Conservation (phyloP, 2,888 invertebrate species). For the Ormia ochracea region DNA sequence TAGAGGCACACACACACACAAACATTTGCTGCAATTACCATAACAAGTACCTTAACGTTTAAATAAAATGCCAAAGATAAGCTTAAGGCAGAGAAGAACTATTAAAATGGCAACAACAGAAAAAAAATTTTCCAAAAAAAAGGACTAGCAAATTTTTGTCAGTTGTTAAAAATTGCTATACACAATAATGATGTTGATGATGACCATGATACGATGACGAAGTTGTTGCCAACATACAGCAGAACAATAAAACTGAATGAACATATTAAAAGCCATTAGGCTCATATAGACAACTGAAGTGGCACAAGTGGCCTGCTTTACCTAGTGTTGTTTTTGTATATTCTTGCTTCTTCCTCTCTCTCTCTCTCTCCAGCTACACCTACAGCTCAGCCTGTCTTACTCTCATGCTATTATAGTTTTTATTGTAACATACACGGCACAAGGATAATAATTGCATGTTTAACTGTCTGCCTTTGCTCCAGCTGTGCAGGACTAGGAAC, state of each 20-base stretch:
- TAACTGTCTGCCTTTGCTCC: slow-evolving; percentile 54
- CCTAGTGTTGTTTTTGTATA: slow-evolving; percentile 33
- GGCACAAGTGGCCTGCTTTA: slow-evolving; percentile 69
- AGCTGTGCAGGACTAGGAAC: slow-evolving; percentile 41
- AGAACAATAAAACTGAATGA: slow-evolving; percentile 60
- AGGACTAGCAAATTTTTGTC: slow-evolving; percentile 65
- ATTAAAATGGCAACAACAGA: slow-evolving; percentile 60
- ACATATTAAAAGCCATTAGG: slow-evolving; percentile 76
- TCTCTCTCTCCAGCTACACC: neutral
- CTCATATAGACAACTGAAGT: slow-evolving; percentile 77
- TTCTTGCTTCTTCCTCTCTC: neutral
- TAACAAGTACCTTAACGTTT: slow-evolving; percentile 59
- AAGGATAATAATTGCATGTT: slow-evolving; percentile 60
- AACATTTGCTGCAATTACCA: slow-evolving; percentile 74
- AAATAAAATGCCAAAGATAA: slow-evolving; percentile 46
- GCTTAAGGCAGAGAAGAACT: slow-evolving; percentile 60
- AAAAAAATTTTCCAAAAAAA: slow-evolving; percentile 10
- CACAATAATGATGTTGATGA: neutral
- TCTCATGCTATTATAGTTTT: too few relatives aligned
- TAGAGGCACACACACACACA: slow-evolving; percentile 55
- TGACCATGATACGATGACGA: neutral
- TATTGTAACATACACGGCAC: slow-evolving; percentile 30
- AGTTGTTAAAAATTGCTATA: slow-evolving; percentile 59
- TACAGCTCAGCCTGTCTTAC: too few relatives aligned
- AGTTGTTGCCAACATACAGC: slow-evolving; percentile 34